Base-by-base conservation (phyloP, 1,140 invertebrate genomes). In the Hestina assimilis region DNA sequence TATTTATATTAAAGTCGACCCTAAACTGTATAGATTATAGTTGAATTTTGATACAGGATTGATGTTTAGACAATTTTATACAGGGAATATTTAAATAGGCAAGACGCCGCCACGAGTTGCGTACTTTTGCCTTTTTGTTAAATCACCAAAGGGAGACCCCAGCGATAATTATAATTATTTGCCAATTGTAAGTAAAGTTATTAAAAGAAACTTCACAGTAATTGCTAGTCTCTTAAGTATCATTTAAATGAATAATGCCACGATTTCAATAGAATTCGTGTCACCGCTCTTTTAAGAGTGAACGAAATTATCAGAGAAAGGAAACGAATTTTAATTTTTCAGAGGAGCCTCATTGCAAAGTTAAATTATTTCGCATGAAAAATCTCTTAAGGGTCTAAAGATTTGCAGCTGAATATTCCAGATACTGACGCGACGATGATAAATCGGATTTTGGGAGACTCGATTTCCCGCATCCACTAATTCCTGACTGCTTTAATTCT, bases 131-230 rank as follows among this genome's bases (percentile, higher is more conserved):
- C 81, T 81, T 88, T 88, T 86, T 86, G 82, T 80, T 63, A 71
- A 75, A 66, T 73, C 72, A 72, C 79, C 71, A 78, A 78, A 78
- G 70, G 75, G 73, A 62, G 63, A 26, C 60, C 63, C 58, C 67
- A 50, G 73, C 66, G 78, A 87, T 84, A 77, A 88, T 87, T 86
- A 82, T 84, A 87, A 86, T 86, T 87, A 87, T 87, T 86, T 85
- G 74, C 73, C 83, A 76, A 86, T 86, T 86, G 79, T 79, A 72
- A 74, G 55, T 62, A 68, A 82, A 80, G 75, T 80, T 84, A 75
- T 65, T 56, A 67, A n/a, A 60, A 79, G 59, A 65, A 69, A 71
- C 63, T 72, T 71, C 50, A 56, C 58, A 51, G 67, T 83, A 83
- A 84, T 83, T 79, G 72, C 73, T 57, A 77, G 69, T 72, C 73